Base-by-base conservation (phyloP, 2,113 vertebrate species). In the Alligator sinensis region DNA sequence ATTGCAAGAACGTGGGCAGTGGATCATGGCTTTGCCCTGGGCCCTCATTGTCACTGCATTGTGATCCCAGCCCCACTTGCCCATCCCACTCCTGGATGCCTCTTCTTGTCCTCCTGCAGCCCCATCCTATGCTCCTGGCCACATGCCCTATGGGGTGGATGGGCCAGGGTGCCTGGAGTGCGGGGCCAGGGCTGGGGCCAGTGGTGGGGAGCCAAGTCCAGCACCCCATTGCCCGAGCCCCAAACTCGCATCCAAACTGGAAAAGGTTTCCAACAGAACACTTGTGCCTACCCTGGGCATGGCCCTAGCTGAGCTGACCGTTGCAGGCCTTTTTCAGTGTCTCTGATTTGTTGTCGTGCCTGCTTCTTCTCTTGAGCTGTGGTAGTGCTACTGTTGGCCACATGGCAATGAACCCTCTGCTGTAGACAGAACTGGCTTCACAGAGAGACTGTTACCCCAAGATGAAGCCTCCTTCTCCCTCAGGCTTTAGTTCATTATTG, bases 281-380 rank as follows among this genome's bases (percentile, higher is more conserved):
- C 11, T 12, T 59, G 4, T 28, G 88, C 16, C 47, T 4, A n/a
- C 77, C n/a, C 66, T 82, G 55, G 91, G 11, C 7, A 3, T 11
- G 27, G n/a, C 28, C 25, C 0, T 2, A 14, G 30, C 8, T 88
- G 47, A 74, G 61, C 59, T 17, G 21, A 79, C 55, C 6, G 14
- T 22, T 5, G 9, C 11, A 54, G 72, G 27, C 22, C 28, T 55
- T 17, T 54, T 47, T 13, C 76, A 8, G 25, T 58, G 38, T 55
- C 64, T 5, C 75, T 25, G 27, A 86, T 55, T 38, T 74, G 19
- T 38, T 34, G 13, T 34, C 70, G 24, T 70, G 30, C 9, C 66
- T 11, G 18, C 17, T 47, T 47, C 14, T 9, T 66, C 30, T 27
- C 0, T 0, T 9, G 27, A 25, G 1, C 62, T 34, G 57, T 25